Evolutionary conservation across 2,113 vertebrate genomes (phyloP).

Genomic region (Callocephalon fimbriatum): DNA sequence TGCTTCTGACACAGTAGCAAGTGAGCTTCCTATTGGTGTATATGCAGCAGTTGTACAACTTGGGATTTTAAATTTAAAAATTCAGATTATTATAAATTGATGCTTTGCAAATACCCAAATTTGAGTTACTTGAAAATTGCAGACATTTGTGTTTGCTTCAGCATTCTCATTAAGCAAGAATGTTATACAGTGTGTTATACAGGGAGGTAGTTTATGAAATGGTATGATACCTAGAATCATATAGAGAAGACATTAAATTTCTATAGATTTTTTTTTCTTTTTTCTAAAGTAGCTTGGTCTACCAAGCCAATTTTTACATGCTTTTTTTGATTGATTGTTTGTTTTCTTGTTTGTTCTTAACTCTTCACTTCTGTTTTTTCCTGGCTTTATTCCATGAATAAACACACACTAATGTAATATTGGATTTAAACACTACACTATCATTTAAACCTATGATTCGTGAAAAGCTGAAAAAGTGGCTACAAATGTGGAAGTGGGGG

Average conservation of each 20-base stretch:
- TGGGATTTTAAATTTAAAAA: background rate
- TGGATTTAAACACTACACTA: background rate
- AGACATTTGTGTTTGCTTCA: background rate
- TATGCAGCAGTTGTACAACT: background rate
- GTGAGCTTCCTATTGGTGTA: background rate
- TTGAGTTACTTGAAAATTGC: background rate
- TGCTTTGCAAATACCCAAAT: background rate
- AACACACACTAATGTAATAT: background rate
- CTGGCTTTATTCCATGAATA: background rate
- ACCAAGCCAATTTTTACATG: background rate
- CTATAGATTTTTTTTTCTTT: background rate
- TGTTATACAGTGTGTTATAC: background rate
- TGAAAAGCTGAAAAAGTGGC: background rate
- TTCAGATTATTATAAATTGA: background rate
- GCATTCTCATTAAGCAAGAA: background rate
- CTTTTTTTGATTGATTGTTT: background rate
- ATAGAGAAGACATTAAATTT: background rate
- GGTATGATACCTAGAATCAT: background rate
- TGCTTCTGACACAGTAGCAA: background rate
- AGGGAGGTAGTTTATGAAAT: background rate
- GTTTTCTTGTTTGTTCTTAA: no score
- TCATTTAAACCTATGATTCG: background rate
- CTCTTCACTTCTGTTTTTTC: background rate
- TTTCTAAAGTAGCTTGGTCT: background rate
- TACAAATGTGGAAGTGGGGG: background rate